phyloP scores from a whole-genome alignment of 2,888 invertebrate species.

The Noctua pronuba region DNA sequence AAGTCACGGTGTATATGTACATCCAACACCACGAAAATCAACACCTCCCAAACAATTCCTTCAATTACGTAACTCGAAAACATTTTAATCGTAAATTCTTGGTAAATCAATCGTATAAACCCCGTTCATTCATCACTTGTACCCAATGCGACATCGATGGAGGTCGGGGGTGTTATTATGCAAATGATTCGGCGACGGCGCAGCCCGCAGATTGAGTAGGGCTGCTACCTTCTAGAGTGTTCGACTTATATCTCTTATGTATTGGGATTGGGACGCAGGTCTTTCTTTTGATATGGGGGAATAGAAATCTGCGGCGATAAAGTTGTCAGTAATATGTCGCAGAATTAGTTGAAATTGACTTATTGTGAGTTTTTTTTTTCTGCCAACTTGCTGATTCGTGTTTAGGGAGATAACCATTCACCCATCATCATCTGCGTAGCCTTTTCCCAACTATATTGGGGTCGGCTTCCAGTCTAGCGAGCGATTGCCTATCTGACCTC shows the following conservation, averaged over 20 bases:
- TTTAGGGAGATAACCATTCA: not conserved
- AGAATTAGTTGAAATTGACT: not conserved
- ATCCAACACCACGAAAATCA: not conserved
- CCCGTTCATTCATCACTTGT: slow-evolving; percentile 61
- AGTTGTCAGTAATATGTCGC: not conserved
- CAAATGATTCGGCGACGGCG: slow-evolving; percentile 65
- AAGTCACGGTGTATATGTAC: too few relatives aligned
- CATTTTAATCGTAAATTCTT: slow-evolving; percentile 58
- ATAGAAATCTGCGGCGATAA: not conserved
- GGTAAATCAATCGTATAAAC: slow-evolving; percentile 62
- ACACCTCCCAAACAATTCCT: slow-evolving; percentile 38
- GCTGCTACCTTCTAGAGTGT: slow-evolving; percentile 42
- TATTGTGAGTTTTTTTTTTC: not conserved
- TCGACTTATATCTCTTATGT: slow-evolving; percentile 38
- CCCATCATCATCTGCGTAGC: too few relatives aligned
- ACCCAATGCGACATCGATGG: slow-evolving; percentile 56
- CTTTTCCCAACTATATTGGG: too few relatives aligned
- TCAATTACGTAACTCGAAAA: slow-evolving; percentile 47
- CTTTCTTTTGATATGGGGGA: slow-evolving; percentile 34
- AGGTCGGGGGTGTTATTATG: slow-evolving; percentile 70
- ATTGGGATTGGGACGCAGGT: slow-evolving; percentile 2
- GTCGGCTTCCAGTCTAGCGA: too few relatives aligned
- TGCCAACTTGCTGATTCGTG: not conserved
- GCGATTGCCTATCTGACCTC: too few relatives aligned
- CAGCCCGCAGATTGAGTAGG: slow-evolving; percentile 64